Conservation (phyloP, 2,888 invertebrate species). For the Galerucella calmariensis region DNA sequence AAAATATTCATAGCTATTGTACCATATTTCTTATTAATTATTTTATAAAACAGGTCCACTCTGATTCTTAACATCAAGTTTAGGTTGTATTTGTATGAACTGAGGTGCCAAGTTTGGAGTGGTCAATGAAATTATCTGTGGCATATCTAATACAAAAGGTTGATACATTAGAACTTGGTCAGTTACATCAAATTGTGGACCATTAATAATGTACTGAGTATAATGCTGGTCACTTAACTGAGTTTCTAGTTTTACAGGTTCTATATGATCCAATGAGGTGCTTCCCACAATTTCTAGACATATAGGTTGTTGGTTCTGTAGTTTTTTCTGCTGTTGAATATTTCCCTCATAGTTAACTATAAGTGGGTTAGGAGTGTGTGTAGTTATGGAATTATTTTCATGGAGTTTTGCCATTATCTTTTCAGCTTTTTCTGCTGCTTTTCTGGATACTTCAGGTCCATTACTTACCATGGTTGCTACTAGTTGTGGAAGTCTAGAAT, state of each 20-base stretch:
- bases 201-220: constrained; percentile 57
- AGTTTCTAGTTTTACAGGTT: constrained; percentile 55
- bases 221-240: constrained; percentile 44
- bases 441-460: constrained; percentile 55
- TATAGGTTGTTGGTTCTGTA: constrained; percentile 24
- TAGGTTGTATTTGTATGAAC: constrained; percentile 56
- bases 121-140: constrained; percentile 57
- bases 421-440: constrained; percentile 48
- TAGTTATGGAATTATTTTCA: constrained; percentile 22
- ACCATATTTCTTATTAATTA: background rate
- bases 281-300: constrained; percentile 40
- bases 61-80: constrained; percentile 37
- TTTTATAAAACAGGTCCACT: constrained; percentile 9
- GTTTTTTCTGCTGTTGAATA: constrained; percentile 14
- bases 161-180: constrained; percentile 61
- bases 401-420: constrained; percentile 41
- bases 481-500: constrained; percentile 57
- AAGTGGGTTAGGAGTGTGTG: constrained; percentile 20
- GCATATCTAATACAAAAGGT: constrained; percentile 60
- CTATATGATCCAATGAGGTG: constrained; percentile 55
- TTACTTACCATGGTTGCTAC: constrained; percentile 61
- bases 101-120: constrained; percentile 55
- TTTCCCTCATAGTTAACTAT: constrained; percentile 31
- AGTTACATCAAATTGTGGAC: constrained; percentile 54
- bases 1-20: background rate